Conservation (phyloP, 2,888 invertebrate species). For the Pseudococcus longispinus region DNA sequence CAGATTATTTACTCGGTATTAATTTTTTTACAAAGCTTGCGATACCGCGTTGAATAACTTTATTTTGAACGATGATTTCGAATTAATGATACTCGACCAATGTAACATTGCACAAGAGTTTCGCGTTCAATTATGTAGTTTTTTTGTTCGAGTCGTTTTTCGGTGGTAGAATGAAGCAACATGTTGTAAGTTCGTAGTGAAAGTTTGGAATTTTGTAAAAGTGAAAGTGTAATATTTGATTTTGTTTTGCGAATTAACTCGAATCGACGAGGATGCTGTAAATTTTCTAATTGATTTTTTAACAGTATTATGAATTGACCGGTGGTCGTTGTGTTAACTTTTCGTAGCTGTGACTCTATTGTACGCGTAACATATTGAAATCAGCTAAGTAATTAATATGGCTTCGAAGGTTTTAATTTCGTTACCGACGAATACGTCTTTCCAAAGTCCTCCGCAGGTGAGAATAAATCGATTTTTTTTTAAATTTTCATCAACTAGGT, state of each 20-base stretch:
- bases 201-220: slow-evolving; percentile 4
- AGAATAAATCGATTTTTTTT: not conserved
- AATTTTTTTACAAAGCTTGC: not conserved
- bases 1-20: slow-evolving; percentile 28
- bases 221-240: slow-evolving; percentile 45
- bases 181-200: slow-evolving; percentile 36
- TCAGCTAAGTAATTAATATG: slow-evolving; percentile 28
- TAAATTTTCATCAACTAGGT: not conserved
- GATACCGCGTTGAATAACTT: not conserved
- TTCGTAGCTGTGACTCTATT: not conserved
- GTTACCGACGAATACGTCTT: slow-evolving; percentile 44
- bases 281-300: not conserved
- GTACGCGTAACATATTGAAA: not conserved
- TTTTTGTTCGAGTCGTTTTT: not conserved
- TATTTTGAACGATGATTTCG: not conserved
- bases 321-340: not conserved
- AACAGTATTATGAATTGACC: not conserved
- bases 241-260: not conserved
- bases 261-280: not conserved
- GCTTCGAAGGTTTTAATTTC: slow-evolving; percentile 53
- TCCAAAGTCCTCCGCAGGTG: slow-evolving; percentile 39
- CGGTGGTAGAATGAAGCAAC: slow-evolving; percentile 21
- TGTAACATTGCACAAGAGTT: not conserved
- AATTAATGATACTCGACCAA: not conserved
- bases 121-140: not conserved